Percentiles rank a stretch among this genome's conserved stretches.
Evolutionary conservation across 1,140 invertebrate genomes (phyloP).

Genomic region (Helicoverpa armigera): DNA sequence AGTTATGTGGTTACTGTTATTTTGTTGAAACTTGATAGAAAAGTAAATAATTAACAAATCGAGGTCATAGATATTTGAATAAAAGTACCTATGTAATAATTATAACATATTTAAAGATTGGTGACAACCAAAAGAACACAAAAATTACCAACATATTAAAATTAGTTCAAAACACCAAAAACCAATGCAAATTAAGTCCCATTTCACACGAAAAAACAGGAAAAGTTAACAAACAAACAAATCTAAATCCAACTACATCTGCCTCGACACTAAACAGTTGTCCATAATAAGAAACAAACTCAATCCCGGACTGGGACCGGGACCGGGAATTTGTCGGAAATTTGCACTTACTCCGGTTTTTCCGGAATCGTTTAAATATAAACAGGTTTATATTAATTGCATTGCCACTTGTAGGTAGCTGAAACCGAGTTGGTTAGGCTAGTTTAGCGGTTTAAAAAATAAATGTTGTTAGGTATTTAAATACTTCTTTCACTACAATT

Average conservation of each 20-base stretch:
- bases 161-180: not conserved
- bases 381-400: conserved; percentile 31
- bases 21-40: too few species aligned
- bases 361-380: conserved; percentile 6
- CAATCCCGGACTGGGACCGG: conserved; percentile 14
- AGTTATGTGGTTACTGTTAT: too few species aligned
- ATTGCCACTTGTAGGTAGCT: conserved; percentile 1
- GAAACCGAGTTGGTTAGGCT: not conserved
- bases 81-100: too few species aligned
- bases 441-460: not conserved
- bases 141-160: too few species aligned
- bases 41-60: too few species aligned
- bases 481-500: not conserved
- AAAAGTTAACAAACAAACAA: not conserved
- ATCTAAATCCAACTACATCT: conserved; percentile 18
- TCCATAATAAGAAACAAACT: conserved; percentile 28
- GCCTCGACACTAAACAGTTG: conserved; percentile 10
- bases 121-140: too few species aligned
- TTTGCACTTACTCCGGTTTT: conserved; percentile 3
- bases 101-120: too few species aligned
- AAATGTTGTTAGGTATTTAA: not conserved
- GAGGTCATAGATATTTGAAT: too few species aligned
- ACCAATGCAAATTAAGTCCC: not conserved
- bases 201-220: not conserved
- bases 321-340: conserved; percentile 27